Percentiles rank a stretch among this genome's conserved stretches.
Conservation (phyloP, 2,888 invertebrate species). For the Drosophila greeni region DNA sequence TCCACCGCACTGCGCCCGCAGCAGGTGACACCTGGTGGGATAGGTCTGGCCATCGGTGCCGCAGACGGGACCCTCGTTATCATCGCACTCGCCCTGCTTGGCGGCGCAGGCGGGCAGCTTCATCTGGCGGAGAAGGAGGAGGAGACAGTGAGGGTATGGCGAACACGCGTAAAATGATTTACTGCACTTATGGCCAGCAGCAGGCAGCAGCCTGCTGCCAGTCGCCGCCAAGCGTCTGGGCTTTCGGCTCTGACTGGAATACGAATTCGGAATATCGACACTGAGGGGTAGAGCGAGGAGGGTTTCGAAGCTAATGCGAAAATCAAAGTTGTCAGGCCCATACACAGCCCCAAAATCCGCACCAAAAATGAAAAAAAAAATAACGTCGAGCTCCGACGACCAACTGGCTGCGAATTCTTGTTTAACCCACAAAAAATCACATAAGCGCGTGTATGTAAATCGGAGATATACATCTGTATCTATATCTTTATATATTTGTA, state of each 20-base stretch:
- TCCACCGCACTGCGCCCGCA: slow-evolving; percentile 88
- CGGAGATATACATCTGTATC: slow-evolving; percentile 22
- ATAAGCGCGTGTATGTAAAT: slow-evolving; percentile 24
- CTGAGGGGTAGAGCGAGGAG: slow-evolving; percentile 2
- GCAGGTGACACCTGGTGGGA: slow-evolving; percentile 87
- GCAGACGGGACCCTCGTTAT: slow-evolving; percentile 78
- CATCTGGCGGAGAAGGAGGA: slow-evolving; percentile 28
- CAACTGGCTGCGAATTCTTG: slow-evolving; percentile 59
- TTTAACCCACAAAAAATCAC: slow-evolving; percentile 47
- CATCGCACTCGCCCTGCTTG: slow-evolving; percentile 79
- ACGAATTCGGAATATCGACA: slow-evolving; percentile 46
- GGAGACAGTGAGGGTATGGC: slow-evolving; percentile 30
- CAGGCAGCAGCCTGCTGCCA: slow-evolving; percentile 49
- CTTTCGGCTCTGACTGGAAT: slow-evolving; percentile 58
- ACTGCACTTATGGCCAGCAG: slow-evolving; percentile 68
- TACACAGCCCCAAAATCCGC: slow-evolving; percentile 36
- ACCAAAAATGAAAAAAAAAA: slow-evolving; percentile 33
- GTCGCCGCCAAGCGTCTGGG: slow-evolving; percentile 44
- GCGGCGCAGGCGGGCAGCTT: slow-evolving; percentile 78
- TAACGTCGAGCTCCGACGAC: slow-evolving; percentile 16
- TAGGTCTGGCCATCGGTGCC: slow-evolving; percentile 88
- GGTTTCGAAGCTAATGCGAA: slow-evolving; percentile 49
- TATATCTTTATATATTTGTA: slow-evolving; percentile 3
- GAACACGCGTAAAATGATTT: slow-evolving; percentile 75
- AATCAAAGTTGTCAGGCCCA: slow-evolving; percentile 65